Evolutionary conservation across 2,797 vertebrate species (phyloP).

Genomic region (Pterois miles): DNA sequence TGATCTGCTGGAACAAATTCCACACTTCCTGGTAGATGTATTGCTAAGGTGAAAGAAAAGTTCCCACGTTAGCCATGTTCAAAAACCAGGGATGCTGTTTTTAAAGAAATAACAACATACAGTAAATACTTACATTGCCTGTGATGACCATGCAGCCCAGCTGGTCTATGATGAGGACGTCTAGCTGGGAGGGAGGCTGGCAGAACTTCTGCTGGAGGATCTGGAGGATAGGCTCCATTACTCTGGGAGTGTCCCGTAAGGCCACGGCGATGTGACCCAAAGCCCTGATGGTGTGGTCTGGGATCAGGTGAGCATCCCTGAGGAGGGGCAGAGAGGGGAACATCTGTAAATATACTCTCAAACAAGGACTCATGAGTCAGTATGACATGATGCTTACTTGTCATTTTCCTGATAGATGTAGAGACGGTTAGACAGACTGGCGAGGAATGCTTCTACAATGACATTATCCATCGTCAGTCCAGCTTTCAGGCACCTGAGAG

Average conservation of each 20-base stretch:
- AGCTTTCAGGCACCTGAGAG: slow-evolving; percentile 92
- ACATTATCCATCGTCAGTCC: slow-evolving; percentile 93
- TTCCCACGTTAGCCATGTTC: no score
- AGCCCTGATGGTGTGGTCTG: slow-evolving; percentile 97
- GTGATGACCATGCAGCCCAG: slow-evolving; percentile 99
- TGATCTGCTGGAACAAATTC: slow-evolving; percentile 99
- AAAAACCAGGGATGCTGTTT: background rate
- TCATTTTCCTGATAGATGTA: slow-evolving; percentile 99
- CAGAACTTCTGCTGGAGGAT: slow-evolving; percentile 99
- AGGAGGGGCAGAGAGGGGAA: background rate
- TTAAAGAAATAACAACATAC: background rate
- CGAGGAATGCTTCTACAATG: slow-evolving; percentile 97
- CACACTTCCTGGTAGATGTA: slow-evolving; percentile 99
- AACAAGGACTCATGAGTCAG: background rate
- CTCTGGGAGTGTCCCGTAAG: slow-evolving; percentile 93
- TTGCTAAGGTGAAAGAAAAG: slow-evolving; percentile 84
- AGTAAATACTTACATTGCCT: slow-evolving; percentile 89
- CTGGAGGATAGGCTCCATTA: slow-evolving; percentile 99
- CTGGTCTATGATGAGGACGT: slow-evolving; percentile 97
- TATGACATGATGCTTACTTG: slow-evolving; percentile 80
- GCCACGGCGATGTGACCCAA: slow-evolving; percentile 97
- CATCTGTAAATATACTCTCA: background rate
- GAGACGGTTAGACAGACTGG: slow-evolving; percentile 96
- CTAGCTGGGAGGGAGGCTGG: slow-evolving; percentile 95
- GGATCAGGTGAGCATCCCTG: slow-evolving; percentile 97